phyloP scores from a whole-genome alignment of 1,140 invertebrate genomes.

The Papilio polytes region DNA sequence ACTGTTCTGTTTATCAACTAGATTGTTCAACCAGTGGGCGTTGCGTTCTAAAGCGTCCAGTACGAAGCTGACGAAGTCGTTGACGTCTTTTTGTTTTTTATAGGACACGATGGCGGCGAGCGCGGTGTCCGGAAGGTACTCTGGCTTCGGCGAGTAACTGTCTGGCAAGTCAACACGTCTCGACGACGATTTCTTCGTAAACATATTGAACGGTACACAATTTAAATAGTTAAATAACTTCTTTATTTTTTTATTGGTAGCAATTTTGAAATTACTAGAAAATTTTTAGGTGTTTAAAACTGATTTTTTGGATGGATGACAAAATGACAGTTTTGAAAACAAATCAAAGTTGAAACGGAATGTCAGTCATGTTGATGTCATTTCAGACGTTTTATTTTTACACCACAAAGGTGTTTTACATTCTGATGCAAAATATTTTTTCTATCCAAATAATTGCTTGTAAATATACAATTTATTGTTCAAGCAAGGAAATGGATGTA shows the following conservation, averaged over 20 bases:
- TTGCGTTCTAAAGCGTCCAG: conserved; percentile 69
- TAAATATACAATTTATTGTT: no score
- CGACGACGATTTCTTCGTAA: conserved; percentile 53
- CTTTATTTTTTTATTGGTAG: conserved; percentile 30
- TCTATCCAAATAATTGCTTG: neutral
- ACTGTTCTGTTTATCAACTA: conserved; percentile 61
- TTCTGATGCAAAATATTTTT: neutral
- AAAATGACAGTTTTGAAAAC: conserved; percentile 7
- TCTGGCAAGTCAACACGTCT: conserved; percentile 51
- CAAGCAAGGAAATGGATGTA: neutral
- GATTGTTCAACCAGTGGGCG: conserved; percentile 66
- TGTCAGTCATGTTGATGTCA: neutral
- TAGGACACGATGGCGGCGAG: conserved; percentile 70
- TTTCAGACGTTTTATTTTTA: neutral
- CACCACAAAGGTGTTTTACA: neutral
- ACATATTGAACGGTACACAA: conserved; percentile 51
- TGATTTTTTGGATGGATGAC: conserved; percentile 15
- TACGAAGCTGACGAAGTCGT: conserved; percentile 69
- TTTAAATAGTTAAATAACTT: conserved; percentile 17
- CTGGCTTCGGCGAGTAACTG: conserved; percentile 46
- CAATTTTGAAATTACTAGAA: conserved; percentile 27
- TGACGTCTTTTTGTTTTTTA: conserved; percentile 70
- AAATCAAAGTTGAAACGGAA: neutral
- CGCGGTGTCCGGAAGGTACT: conserved; percentile 63
- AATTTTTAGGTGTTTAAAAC: conserved; percentile 13